These are phyloP conservation scores for Brachionichthys hirsutus DNA, from an alignment of 2,113 vertebrate species.

Conservation along the genomic window DNA sequence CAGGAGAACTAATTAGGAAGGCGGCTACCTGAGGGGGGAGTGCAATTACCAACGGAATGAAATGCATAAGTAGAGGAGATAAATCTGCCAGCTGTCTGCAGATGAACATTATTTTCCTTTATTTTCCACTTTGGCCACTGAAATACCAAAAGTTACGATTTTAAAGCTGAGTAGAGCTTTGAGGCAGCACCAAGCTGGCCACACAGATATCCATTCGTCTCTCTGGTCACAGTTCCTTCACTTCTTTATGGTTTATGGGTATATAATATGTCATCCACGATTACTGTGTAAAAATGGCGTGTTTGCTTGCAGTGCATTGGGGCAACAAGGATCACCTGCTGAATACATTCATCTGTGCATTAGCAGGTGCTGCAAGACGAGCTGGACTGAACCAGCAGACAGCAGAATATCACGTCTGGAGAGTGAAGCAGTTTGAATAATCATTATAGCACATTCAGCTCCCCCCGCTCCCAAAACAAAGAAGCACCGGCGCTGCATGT, in stretches of 20 bases:
- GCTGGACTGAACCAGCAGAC: slow-evolving; percentile 23
- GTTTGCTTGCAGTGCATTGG: background rate
- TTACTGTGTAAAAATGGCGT: too few species aligned
- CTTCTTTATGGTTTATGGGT: too few species aligned
- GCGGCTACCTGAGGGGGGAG: slow-evolving; percentile 45
- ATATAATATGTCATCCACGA: too few species aligned
- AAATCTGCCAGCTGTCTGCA: slow-evolving; percentile 36
- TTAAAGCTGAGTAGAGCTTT: background rate
- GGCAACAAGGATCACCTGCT: slow-evolving; percentile 34
- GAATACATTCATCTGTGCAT: slow-evolving; percentile 35
- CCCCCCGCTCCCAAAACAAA: slow-evolving; percentile 30
- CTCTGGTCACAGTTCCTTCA: too few species aligned
- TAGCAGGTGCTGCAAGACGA: slow-evolving; percentile 28
- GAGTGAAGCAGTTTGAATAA: slow-evolving; percentile 40
- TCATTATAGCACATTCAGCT: slow-evolving; percentile 50
- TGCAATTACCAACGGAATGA: slow-evolving; percentile 59
- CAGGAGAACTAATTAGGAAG: slow-evolving; percentile 67
- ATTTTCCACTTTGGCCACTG: slow-evolving; percentile 5
- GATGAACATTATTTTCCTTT: slow-evolving; percentile 41
- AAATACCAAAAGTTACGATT: slow-evolving; percentile 27
- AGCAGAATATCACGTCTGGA: slow-evolving; percentile 32
- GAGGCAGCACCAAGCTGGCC: too few species aligned
- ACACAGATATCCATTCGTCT: too few species aligned
- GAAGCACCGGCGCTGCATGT: slow-evolving; percentile 22
- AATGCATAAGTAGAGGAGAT: slow-evolving; percentile 41